These are phyloP conservation scores for Carcharodon carcharias DNA, from an alignment of 2,797 vertebrate genomes.

Conservation along the genomic window DNA sequence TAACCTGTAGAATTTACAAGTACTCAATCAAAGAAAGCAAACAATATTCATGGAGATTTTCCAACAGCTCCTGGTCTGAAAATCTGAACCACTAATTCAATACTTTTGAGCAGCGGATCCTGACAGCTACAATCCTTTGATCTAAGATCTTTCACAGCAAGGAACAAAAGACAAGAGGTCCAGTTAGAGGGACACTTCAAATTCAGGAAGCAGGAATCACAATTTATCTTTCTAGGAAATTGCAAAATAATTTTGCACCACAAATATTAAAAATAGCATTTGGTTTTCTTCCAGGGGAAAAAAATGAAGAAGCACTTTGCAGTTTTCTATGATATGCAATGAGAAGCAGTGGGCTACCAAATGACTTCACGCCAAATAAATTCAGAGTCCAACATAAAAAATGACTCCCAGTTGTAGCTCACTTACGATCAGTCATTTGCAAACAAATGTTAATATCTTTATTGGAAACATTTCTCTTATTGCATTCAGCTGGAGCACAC, in stretches of 20 bases:
- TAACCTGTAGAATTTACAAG: neutral
- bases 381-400: neutral
- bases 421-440: neutral
- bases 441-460: neutral
- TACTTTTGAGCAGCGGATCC: constrained; percentile 38
- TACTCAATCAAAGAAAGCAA: constrained; percentile 47
- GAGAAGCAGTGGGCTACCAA: neutral
- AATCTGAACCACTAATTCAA: constrained; percentile 47
- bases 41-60: constrained; percentile 45
- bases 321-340: neutral
- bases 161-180: constrained; percentile 44
- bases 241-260: neutral
- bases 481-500: neutral
- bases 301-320: neutral
- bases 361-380: neutral
- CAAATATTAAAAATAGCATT: neutral
- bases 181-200: neutral
- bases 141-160: constrained; percentile 43
- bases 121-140: constrained; percentile 45
- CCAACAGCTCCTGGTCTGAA: constrained; percentile 44
- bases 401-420: neutral
- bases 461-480: neutral
- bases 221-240: neutral
- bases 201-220: neutral
- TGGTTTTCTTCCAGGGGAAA: too few species aligned